Conservation (phyloP, 64 coral and sea anemone species). For the Catalaphyllia jardinei region DNA sequence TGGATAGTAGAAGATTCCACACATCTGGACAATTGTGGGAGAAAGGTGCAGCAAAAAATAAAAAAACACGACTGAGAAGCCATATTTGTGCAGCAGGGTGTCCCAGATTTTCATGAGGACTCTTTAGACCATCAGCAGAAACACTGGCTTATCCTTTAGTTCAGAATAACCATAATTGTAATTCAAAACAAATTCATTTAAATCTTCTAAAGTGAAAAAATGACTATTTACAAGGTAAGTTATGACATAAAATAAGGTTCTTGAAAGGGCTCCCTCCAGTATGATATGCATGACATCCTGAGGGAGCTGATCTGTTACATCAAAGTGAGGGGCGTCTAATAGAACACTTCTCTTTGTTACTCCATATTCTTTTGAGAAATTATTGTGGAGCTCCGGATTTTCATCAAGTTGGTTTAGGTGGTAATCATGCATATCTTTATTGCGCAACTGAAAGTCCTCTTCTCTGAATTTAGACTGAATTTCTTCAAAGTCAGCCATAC, state of each 20-base stretch:
- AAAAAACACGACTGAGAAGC: background rate
- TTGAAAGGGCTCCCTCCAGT: slow-evolving; percentile 31
- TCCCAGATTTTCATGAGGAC: background rate
- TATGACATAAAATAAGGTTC: background rate
- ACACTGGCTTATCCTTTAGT: slow-evolving; percentile 7
- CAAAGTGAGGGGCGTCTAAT: slow-evolving; percentile 5
- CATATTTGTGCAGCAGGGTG: slow-evolving; percentile 20
- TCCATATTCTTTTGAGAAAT: background rate
- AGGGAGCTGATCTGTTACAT: slow-evolving; percentile 35
- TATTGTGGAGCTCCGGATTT: background rate
- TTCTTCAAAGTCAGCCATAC: slow-evolving; percentile 55
- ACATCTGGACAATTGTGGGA: background rate
- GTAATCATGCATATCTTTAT: slow-evolving; percentile 9
- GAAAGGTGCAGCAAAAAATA: background rate
- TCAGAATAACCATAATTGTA: background rate
- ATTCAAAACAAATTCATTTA: slow-evolving; percentile 8
- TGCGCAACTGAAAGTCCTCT: background rate
- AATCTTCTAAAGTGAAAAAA: slow-evolving; percentile 9
- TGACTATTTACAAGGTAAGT: background rate
- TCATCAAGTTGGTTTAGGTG: slow-evolving; percentile 23
- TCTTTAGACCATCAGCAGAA: background rate
- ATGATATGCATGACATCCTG: slow-evolving; percentile 53
- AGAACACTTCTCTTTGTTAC: background rate
- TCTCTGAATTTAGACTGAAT: slow-evolving; percentile 49
- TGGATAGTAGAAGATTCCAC: background rate